phyloP scores from a whole-genome alignment of 2,797 vertebrate genomes.

The Staurois parvus region DNA sequence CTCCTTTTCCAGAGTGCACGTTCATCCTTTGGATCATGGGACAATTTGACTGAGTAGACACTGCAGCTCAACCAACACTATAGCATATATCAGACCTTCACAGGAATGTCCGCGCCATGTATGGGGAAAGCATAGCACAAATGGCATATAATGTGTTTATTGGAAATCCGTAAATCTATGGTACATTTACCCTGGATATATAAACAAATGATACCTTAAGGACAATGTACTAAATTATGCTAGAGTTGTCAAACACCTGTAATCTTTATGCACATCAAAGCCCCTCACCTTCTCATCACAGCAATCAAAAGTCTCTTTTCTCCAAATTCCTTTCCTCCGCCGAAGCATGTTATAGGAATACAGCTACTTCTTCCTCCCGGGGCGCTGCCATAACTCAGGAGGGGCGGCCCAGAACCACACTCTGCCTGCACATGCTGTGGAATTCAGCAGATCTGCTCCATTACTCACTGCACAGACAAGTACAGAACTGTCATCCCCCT shows the following conservation, averaged over 20 bases:
- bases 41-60: too few relatives aligned
- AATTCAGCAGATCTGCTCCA: constrained; percentile 75
- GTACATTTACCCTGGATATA: neutral
- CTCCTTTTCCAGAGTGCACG: too few relatives aligned
- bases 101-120: neutral
- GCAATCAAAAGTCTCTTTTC: constrained; percentile 70
- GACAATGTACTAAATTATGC: neutral
- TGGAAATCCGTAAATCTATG: neutral
- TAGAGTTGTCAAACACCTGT: neutral
- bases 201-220: too few relatives aligned
- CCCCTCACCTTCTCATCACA: constrained; percentile 59
- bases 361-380: constrained; percentile 7
- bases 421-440: constrained; percentile 85
- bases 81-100: neutral
- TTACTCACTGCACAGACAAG: constrained; percentile 79
- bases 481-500: constrained; percentile 20
- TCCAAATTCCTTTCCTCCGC: constrained; percentile 73
- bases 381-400: constrained; percentile 64
- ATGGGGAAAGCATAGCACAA: too few relatives aligned
- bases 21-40: too few relatives aligned
- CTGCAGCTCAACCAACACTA: too few relatives aligned
- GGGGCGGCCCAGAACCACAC: constrained; percentile 63
- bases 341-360: constrained; percentile 71
- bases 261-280: neutral
- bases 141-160: too few relatives aligned